phyloP scores from a whole-genome alignment of 2,797 vertebrate genomes.

The Lacerta viridis region DNA sequence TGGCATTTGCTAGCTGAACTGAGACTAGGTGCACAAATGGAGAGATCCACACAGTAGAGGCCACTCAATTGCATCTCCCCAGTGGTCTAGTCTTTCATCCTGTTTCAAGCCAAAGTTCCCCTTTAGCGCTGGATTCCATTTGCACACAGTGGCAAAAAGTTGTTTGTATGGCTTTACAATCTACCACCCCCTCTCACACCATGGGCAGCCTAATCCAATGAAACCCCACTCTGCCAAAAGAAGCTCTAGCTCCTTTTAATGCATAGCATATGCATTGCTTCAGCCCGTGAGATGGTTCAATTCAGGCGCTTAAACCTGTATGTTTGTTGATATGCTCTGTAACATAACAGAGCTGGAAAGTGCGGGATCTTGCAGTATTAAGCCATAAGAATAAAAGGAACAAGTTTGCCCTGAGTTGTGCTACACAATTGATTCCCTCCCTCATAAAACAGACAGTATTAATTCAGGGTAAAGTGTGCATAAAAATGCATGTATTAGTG shows the following conservation, averaged over 20 bases:
- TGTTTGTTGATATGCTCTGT: not conserved
- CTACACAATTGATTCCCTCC: not conserved
- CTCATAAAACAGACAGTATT: not conserved
- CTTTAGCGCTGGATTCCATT: slow-evolving; percentile 10
- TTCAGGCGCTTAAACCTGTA: not conserved
- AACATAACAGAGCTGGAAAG: not conserved
- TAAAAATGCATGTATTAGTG: too few relatives aligned
- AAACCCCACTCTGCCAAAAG: slow-evolving; percentile 3
- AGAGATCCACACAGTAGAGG: not conserved
- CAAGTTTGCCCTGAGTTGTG: not conserved
- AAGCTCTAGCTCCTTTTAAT: slow-evolving; percentile 6
- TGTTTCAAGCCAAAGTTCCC: slow-evolving; percentile 10
- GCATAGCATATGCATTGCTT: slow-evolving; percentile 24
- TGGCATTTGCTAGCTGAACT: slow-evolving; percentile 31
- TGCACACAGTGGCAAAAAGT: not conserved
- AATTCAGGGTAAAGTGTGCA: too few relatives aligned
- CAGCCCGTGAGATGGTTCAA: not conserved
- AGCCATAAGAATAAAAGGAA: not conserved
- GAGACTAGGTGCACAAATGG: not conserved
- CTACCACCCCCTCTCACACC: slow-evolving; percentile 11
- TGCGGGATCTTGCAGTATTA: not conserved
- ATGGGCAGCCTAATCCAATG: not conserved
- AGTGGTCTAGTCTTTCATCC: not conserved
- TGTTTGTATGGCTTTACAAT: slow-evolving; percentile 10
- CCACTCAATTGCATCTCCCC: not conserved